Evolutionary conservation across 2,797 vertebrate genomes (phyloP).

Genomic region (Zenarchopterus dispar): DNA sequence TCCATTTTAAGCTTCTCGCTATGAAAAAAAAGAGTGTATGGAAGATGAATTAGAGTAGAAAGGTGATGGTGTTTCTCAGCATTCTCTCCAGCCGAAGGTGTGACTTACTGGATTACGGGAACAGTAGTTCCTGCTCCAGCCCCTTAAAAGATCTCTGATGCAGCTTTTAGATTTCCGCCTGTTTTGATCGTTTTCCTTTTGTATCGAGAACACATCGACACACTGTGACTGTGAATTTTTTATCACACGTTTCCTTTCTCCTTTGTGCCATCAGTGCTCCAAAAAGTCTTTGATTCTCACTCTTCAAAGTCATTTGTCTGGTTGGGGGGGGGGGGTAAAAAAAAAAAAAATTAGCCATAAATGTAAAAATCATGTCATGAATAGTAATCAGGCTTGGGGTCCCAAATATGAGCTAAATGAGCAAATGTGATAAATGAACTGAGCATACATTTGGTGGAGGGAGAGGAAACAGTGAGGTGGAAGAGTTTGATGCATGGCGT

Average conservation of each 20-base stretch:
- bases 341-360: slow-evolving; percentile 34
- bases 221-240: slow-evolving; percentile 57
- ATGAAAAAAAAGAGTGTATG: slow-evolving; percentile 60
- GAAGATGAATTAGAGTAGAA: slow-evolving; percentile 76
- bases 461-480: not conserved
- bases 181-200: slow-evolving; percentile 49
- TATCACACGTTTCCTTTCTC: slow-evolving; percentile 40
- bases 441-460: slow-evolving; percentile 30
- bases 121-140: slow-evolving; percentile 70
- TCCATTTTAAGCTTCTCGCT: slow-evolving; percentile 74
- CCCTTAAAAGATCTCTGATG: slow-evolving; percentile 58
- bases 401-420: slow-evolving; percentile 52
- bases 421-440: slow-evolving; percentile 62
- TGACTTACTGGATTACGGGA: slow-evolving; percentile 80
- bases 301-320: slow-evolving; percentile 57
- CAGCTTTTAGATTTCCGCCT: slow-evolving; percentile 62
- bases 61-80: slow-evolving; percentile 68
- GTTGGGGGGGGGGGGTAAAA: too few species aligned
- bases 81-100: slow-evolving; percentile 75
- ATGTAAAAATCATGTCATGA: slow-evolving; percentile 38
- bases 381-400: slow-evolving; percentile 35
- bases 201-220: slow-evolving; percentile 50
- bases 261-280: slow-evolving; percentile 25
- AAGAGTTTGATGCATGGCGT: slow-evolving; percentile 57
- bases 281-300: slow-evolving; percentile 50